A percentile compares a stretch with the other conserved stretches of the same genome.
These are phyloP conservation scores for Epinephelus awoara DNA, from an alignment of 2,797 vertebrate species.

Conservation along the genomic window DNA sequence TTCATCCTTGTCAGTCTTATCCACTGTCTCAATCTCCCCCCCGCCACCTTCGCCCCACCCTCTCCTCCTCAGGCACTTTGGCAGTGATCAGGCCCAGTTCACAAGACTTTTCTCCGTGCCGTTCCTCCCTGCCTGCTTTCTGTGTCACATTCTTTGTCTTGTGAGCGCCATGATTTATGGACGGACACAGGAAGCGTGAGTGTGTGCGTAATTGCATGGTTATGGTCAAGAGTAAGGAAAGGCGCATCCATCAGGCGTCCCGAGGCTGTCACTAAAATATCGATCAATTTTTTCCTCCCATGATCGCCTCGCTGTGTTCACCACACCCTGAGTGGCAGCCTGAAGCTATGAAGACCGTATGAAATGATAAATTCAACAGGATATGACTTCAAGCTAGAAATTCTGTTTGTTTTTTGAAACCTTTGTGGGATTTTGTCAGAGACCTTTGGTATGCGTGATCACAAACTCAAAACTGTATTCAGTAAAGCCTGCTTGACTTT, in stretches of 20 bases:
- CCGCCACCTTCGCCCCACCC: conserved; percentile 35
- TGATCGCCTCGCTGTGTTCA: conserved; percentile 29
- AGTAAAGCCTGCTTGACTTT: neutral
- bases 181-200: conserved; percentile 66
- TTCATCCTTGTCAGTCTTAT: conserved; percentile 72
- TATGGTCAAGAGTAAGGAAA: conserved; percentile 42
- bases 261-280: conserved; percentile 55
- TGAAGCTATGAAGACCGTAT: conserved; percentile 15
- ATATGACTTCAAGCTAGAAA: conserved; percentile 4
- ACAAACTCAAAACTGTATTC: conserved; percentile 11
- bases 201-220: conserved; percentile 63
- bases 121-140: conserved; percentile 56
- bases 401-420: conserved; percentile 8
- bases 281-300: conserved; percentile 41
- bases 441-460: conserved; percentile 6
- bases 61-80: conserved; percentile 65
- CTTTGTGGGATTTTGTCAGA: neutral
- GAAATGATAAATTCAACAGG: conserved; percentile 39
- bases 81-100: conserved; percentile 65
- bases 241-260: conserved; percentile 58
- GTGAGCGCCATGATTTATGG: conserved; percentile 76
- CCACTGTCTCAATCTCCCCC: conserved; percentile 58
- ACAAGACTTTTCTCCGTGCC: conserved; percentile 50
- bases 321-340: conserved; percentile 29
- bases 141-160: conserved; percentile 79